A percentile compares a stretch with the other conserved stretches of the same genome.
Evolutionary conservation across 2,888 invertebrate genomes (phyloP).

Genomic region (Dynastes hyllus): DNA sequence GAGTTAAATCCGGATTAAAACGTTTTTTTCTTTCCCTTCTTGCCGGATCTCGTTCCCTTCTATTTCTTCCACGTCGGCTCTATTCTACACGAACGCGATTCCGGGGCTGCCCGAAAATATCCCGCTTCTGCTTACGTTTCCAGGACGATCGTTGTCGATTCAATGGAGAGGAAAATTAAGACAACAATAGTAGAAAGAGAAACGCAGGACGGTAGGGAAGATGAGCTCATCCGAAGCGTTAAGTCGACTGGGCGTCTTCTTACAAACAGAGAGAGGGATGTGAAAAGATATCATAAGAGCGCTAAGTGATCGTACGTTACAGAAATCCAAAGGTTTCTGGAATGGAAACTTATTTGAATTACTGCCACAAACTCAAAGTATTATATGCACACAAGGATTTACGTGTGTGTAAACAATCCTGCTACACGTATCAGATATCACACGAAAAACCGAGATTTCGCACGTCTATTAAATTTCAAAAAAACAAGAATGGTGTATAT

Average conservation of each 20-base stretch:
- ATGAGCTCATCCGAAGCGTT: constrained; percentile 23
- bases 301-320: too few species aligned
- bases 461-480: too few species aligned
- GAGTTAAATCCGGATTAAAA: constrained; percentile 33
- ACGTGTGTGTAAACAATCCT: too few species aligned
- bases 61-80: background rate
- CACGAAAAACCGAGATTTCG: too few species aligned
- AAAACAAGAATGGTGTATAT: too few species aligned
- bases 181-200: constrained; percentile 22
- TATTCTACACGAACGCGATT: constrained; percentile 12
- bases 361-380: too few species aligned
- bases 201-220: background rate
- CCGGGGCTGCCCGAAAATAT: constrained; percentile 11
- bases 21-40: constrained; percentile 11
- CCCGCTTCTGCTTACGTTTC: constrained; percentile 30
- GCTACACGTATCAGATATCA: too few species aligned
- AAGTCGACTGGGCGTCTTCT: constrained; percentile 16
- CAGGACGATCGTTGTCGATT: constrained; percentile 35
- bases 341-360: too few species aligned
- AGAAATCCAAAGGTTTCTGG: too few species aligned
- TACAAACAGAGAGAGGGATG: background rate
- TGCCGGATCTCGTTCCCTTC: background rate
- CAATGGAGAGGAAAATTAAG: constrained; percentile 41
- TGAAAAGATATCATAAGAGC: too few species aligned
- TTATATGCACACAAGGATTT: too few species aligned